A percentile compares a stretch with the other conserved stretches of the same genome.
phyloP scores from a whole-genome alignment of 2,113 vertebrate genomes.

The Pithys albifrons region DNA sequence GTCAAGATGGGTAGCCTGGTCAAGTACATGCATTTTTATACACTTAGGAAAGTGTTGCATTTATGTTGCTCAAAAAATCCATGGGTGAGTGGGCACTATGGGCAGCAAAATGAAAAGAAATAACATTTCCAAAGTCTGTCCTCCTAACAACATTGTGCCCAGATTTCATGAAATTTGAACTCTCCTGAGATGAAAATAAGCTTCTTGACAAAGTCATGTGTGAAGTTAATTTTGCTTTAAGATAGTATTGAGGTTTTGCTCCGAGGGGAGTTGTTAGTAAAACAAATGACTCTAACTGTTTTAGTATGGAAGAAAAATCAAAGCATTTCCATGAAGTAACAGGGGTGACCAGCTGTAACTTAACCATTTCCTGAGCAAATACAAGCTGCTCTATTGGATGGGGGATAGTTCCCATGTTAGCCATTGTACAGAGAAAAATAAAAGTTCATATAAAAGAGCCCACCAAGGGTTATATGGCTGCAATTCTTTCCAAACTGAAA shows the following conservation, averaged over 20 bases:
- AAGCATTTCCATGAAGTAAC: conserved; percentile 66
- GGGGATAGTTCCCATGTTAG: conserved; percentile 62
- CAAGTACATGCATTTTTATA: conserved; percentile 34
- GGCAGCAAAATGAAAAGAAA: neutral
- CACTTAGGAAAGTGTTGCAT: neutral
- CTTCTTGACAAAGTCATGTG: conserved; percentile 65
- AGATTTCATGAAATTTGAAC: conserved; percentile 11
- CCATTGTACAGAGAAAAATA: conserved; percentile 69
- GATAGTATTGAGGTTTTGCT: conserved; percentile 45
- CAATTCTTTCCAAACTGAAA: conserved; percentile 74
- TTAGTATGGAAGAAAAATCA: conserved; percentile 73
- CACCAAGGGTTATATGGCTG: conserved; percentile 74
- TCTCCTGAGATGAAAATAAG: conserved; percentile 20
- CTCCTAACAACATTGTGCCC: neutral
- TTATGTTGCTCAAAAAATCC: neutral
- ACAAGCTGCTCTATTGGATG: conserved; percentile 51
- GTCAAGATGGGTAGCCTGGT: neutral
- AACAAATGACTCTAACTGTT: conserved; percentile 67
- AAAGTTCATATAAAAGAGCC: conserved; percentile 75
- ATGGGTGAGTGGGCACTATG: neutral
- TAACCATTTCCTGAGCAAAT: conserved; percentile 75
- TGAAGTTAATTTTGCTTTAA: conserved; percentile 67
- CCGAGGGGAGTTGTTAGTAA: conserved; percentile 65
- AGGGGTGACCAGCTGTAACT: conserved; percentile 54
- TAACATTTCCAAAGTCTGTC: neutral